These are phyloP conservation scores for Lacerta viridis DNA, from an alignment of 2,797 vertebrate genomes.

Conservation along the genomic window DNA sequence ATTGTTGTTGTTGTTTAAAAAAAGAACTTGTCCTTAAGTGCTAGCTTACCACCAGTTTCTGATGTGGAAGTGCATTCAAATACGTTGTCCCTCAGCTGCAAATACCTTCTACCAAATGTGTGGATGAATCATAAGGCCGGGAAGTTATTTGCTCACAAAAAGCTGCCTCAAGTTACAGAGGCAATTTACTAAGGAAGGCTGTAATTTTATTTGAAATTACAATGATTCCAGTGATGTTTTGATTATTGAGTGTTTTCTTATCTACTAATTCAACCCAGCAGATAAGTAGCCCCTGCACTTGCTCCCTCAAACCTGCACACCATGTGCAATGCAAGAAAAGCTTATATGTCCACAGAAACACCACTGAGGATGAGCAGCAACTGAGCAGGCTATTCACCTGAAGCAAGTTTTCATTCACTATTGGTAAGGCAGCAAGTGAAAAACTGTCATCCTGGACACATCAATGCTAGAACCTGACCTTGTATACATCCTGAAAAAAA, in stretches of 20 bases:
- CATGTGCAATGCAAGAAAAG: background rate
- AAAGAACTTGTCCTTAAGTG: background rate
- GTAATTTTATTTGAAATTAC: background rate
- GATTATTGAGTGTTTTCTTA: background rate
- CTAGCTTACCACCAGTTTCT: background rate
- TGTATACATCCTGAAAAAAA: background rate
- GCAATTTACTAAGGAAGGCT: background rate
- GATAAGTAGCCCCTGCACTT: background rate
- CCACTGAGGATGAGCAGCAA: background rate
- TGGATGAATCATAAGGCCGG: background rate
- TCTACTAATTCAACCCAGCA: background rate
- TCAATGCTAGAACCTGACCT: background rate
- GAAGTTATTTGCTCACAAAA: background rate
- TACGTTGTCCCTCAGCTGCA: background rate
- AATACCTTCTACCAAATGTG: background rate
- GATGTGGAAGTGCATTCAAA: background rate
- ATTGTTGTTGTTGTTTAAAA: no score
- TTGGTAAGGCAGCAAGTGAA: background rate
- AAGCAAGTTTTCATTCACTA: background rate
- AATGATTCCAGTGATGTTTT: background rate
- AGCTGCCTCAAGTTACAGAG: background rate
- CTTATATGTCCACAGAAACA: no score
- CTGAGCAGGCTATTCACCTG: background rate
- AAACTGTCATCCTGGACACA: background rate
- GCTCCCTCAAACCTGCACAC: no score